phyloP scores from a whole-genome alignment of 2,888 invertebrate species.

The Fragum fragum region DNA sequence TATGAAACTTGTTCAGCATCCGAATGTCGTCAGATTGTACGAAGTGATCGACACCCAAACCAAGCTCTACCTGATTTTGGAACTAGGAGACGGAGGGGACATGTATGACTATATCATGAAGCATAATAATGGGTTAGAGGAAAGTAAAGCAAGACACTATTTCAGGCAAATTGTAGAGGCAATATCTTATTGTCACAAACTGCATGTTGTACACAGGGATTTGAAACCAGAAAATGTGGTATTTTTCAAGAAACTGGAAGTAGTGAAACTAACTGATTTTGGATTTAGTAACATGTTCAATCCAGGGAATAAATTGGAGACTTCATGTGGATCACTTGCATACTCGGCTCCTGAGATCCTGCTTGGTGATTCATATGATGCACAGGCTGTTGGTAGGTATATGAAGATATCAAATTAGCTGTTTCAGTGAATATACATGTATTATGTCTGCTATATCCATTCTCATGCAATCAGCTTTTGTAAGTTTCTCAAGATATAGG shows the following conservation, averaged over 20 bases:
- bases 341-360: slow-evolving; percentile 99
- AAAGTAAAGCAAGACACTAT: slow-evolving; percentile 91
- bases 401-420: neutral
- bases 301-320: slow-evolving; percentile 98
- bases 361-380: slow-evolving; percentile 99
- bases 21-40: slow-evolving; percentile 98
- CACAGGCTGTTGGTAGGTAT: slow-evolving; percentile 96
- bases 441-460: too few relatives aligned
- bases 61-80: slow-evolving; percentile 95
- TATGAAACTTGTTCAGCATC: slow-evolving; percentile 99
- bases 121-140: slow-evolving; percentile 93
- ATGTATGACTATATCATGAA: slow-evolving; percentile 99
- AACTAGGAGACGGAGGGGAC: slow-evolving; percentile 99
- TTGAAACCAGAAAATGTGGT: slow-evolving; percentile 99
- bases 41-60: slow-evolving; percentile 99
- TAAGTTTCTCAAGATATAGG: too few relatives aligned
- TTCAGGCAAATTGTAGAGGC: slow-evolving; percentile 98
- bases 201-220: slow-evolving; percentile 96
- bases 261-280: slow-evolving; percentile 99
- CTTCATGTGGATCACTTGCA: slow-evolving; percentile 99
- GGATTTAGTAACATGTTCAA: slow-evolving; percentile 95
- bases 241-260: slow-evolving; percentile 98
- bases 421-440: too few relatives aligned
- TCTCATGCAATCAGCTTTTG: too few relatives aligned
- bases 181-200: slow-evolving; percentile 98